phyloP scores from a whole-genome alignment of 2,113 vertebrate genomes.

The Tragelaphus scriptus region DNA sequence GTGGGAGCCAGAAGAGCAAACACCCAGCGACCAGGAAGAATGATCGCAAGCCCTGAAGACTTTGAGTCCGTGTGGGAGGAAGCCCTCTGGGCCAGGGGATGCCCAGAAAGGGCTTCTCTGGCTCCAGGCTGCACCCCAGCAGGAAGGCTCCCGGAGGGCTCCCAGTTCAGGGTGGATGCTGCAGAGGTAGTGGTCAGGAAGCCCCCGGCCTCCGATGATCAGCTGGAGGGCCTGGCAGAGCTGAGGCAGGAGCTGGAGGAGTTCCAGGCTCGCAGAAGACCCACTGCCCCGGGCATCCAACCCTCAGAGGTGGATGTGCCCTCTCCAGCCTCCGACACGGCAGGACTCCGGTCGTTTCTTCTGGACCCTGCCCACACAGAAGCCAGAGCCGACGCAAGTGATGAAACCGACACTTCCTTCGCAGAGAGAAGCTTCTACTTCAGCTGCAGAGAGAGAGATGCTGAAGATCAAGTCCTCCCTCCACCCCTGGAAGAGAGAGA shows the following conservation, averaged over 20 bases:
- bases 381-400: conserved; percentile 70
- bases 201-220: not conserved
- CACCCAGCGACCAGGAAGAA: conserved; percentile 65
- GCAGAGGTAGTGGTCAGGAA: not conserved
- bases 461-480: conserved; percentile 40
- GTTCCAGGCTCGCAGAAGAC: not conserved
- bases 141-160: not conserved
- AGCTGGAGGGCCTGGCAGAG: conserved; percentile 12
- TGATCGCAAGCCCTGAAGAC: conserved; percentile 82
- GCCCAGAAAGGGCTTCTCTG: conserved; percentile 13
- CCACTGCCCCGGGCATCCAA: not conserved
- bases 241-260: conserved; percentile 52
- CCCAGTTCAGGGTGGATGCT: not conserved
- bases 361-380: conserved; percentile 57
- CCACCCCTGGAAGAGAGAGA: not conserved
- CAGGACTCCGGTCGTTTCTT: conserved; percentile 60
- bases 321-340: conserved; percentile 66
- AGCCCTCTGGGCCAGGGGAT: conserved; percentile 61
- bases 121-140: not conserved
- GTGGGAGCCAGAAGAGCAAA: conserved; percentile 58
- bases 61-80: conserved; percentile 79
- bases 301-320: not conserved
- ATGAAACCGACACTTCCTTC: conserved; percentile 68
- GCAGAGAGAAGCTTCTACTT: conserved; percentile 79
- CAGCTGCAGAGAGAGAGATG: conserved; percentile 71